Percentiles rank a stretch among this genome's conserved stretches.
Evolutionary conservation across 1,140 invertebrate genomes (phyloP).

Genomic region (Phymastichus coffea): DNA sequence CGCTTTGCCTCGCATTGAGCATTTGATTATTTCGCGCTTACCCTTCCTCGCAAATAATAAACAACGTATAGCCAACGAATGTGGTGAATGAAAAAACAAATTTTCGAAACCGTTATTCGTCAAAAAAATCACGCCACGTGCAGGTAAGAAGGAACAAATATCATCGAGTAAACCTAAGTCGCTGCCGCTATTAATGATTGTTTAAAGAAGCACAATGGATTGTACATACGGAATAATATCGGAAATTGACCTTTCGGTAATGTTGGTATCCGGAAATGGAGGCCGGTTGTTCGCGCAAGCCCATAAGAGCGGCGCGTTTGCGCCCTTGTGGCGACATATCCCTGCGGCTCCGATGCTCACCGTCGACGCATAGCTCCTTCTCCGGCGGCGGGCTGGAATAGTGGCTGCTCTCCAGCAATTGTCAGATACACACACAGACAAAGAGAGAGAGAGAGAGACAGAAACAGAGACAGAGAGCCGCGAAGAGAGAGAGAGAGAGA

Average conservation of each 20-base stretch:
- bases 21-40: too few relatives aligned
- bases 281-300: constrained; percentile 57
- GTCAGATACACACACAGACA: too few relatives aligned
- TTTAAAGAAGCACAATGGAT: not conserved
- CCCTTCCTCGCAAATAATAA: not conserved
- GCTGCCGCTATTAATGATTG: too few relatives aligned
- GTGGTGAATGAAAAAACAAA: too few relatives aligned
- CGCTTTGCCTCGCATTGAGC: too few relatives aligned
- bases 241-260: constrained; percentile 52
- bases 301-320: constrained; percentile 68
- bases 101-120: too few relatives aligned
- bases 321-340: constrained; percentile 78
- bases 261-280: constrained; percentile 52
- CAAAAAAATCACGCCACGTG: too few relatives aligned
- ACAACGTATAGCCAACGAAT: not conserved
- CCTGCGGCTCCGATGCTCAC: constrained; percentile 63
- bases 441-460: too few relatives aligned
- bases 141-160: too few relatives aligned
- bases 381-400: constrained; percentile 65
- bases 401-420: constrained; percentile 48
- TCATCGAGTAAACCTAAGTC: too few relatives aligned
- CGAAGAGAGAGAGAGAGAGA: too few relatives aligned
- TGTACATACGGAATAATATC: constrained; percentile 25
- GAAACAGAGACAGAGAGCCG: too few relatives aligned
- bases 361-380: constrained; percentile 58